A percentile compares a stretch with the other conserved stretches of the same genome.
phyloP scores from a whole-genome alignment of 1,140 invertebrate genomes.

The Aphaenogaster rudis region DNA sequence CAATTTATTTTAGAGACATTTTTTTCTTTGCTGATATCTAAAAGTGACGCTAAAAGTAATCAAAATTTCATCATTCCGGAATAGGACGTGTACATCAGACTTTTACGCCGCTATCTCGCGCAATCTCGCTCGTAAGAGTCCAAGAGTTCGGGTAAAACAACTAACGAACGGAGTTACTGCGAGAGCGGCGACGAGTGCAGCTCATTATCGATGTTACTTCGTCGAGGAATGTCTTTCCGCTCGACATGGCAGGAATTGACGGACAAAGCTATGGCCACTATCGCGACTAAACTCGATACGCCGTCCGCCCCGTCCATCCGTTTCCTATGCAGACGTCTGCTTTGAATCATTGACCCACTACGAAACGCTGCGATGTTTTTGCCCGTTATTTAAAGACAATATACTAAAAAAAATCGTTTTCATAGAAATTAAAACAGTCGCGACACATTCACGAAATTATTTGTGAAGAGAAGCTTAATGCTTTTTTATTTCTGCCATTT shows the following conservation, averaged over 20 bases:
- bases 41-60: neutral
- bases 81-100: neutral
- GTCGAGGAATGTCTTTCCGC: constrained; percentile 23
- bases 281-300: constrained; percentile 48
- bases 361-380: neutral
- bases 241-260: constrained; percentile 42
- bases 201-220: constrained; percentile 49
- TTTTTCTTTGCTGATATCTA: neutral
- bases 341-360: constrained; percentile 38
- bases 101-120: neutral
- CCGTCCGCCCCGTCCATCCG: constrained; percentile 28
- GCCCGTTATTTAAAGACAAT: neutral
- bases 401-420: neutral
- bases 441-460: neutral
- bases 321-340: constrained; percentile 48
- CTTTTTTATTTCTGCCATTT: neutral
- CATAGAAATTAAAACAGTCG: neutral
- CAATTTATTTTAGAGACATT: neutral
- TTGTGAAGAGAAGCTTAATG: neutral
- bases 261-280: constrained; percentile 32
- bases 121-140: neutral
- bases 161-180: neutral
- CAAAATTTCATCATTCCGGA: neutral
- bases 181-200: neutral
- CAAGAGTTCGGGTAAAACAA: constrained; percentile 10